Evolutionary conservation across 2,113 vertebrate species (phyloP).

Genomic region (Procavia capensis): DNA sequence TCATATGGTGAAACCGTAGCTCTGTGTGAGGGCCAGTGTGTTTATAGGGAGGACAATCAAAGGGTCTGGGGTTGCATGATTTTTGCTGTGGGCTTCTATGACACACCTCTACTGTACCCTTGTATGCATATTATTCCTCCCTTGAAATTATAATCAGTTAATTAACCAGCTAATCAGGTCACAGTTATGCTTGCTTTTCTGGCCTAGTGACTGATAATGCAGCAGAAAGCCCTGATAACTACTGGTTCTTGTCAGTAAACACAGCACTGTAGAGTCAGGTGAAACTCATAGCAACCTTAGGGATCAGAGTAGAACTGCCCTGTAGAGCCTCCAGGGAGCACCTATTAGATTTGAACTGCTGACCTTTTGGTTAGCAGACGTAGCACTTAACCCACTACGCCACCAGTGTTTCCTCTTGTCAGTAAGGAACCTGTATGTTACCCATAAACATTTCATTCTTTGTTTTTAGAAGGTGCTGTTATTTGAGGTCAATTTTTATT

Average conservation of each 20-base stretch:
- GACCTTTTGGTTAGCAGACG: too few species aligned
- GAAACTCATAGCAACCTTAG: too few species aligned
- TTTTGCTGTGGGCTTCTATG: background rate
- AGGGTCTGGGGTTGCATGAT: background rate
- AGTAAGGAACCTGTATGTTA: background rate
- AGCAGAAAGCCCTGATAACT: background rate
- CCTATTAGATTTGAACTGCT: too few species aligned
- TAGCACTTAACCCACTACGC: too few species aligned
- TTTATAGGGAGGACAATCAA: background rate
- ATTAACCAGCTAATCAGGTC: background rate
- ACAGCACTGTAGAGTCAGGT: too few species aligned
- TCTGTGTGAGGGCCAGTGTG: background rate
- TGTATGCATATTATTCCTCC: background rate
- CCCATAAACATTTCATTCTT: background rate
- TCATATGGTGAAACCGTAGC: background rate
- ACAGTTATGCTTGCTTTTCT: background rate
- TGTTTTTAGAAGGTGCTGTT: background rate
- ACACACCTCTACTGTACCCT: background rate
- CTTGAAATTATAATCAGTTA: background rate
- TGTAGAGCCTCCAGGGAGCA: too few species aligned
- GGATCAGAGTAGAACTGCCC: too few species aligned
- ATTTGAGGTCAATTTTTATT: conserved; percentile 2
- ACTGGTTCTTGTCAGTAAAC: background rate
- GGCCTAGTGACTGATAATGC: background rate
- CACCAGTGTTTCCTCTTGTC: too few species aligned